Base-by-base conservation (phyloP, 2,113 vertebrate genomes). In the Nipponia nippon region DNA sequence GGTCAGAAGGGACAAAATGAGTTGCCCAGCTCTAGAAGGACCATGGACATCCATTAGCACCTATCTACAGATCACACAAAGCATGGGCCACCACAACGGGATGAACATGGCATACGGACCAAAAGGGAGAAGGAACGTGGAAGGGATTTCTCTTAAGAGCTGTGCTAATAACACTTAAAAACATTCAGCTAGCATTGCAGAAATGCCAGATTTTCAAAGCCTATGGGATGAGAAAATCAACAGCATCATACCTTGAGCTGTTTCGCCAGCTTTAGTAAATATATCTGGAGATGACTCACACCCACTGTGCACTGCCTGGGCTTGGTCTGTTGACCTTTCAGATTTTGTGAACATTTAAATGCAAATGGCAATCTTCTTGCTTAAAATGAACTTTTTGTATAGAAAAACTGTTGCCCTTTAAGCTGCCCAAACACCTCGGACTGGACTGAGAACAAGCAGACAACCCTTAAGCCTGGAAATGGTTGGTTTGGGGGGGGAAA, bases 31-130 rank as follows among this genome's bases (percentile, higher is more conserved):
- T 55, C 40, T 32, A 16, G 9, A 13, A 62, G 20, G 61, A 73
- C 46, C 14, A 13, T 1, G 25, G 29, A 56, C 42, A 73, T 42
- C 71, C 58, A 16, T 25, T 14, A 47, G 66, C 42, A 73, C 17
- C 34, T 3, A 15, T 4, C 59, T n/a, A 50, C 65, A 38, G 49
- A 23, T 26, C 9, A 38, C 10, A 32, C 20, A 38, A 11, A 56
- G 22, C 62, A 16, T 1, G 7, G 27, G 42, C 30, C 49, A 63
- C 36, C 56, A 12, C 20, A 47, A 19, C 0, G 8, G 50, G 58
- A 27, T 18, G 23, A 61, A 55, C 27, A 15, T 0, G 0, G 40
- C 27, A 46, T 46, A 32, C 0, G 1, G 47, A 66, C 32, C 21
- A 23, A 12, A 66, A n/a, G 8, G 25, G 29, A 65, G 38, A 22